phyloP scores from a whole-genome alignment of 2,797 vertebrate species.

The Cyprinella venusta region DNA sequence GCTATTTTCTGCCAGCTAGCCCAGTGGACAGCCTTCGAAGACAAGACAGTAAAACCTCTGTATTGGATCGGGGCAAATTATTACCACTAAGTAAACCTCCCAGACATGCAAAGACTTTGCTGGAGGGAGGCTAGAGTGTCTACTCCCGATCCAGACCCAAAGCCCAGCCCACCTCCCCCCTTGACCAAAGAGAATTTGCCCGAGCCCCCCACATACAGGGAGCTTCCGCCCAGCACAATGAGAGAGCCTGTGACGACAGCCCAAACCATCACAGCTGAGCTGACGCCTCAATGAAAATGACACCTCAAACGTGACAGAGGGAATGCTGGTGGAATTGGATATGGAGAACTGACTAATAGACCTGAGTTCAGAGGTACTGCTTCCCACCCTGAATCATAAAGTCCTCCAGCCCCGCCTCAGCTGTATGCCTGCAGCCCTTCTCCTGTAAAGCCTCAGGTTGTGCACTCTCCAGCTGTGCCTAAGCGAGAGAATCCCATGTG shows the following conservation, averaged over 20 bases:
- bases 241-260: background rate
- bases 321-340: background rate
- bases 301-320: background rate
- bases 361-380: background rate
- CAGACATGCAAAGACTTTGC: background rate
- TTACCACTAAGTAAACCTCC: background rate
- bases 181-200: accelerated
- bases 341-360: background rate
- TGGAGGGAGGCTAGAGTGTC: background rate
- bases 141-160: background rate
- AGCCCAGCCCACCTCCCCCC: background rate
- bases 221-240: background rate
- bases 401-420: no score
- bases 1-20: background rate
- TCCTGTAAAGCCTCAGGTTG: background rate
- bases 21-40: background rate
- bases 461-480: no score
- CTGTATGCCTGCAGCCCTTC: background rate
- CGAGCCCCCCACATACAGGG: no score
- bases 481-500: no score
- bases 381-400: background rate
- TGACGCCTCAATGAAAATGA: background rate
- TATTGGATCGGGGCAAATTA: background rate
- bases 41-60: background rate
- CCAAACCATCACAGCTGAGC: background rate